These are phyloP conservation scores for Lasioglossum zephyrum DNA, from an alignment of 2,888 invertebrate genomes.

Conservation along the genomic window DNA sequence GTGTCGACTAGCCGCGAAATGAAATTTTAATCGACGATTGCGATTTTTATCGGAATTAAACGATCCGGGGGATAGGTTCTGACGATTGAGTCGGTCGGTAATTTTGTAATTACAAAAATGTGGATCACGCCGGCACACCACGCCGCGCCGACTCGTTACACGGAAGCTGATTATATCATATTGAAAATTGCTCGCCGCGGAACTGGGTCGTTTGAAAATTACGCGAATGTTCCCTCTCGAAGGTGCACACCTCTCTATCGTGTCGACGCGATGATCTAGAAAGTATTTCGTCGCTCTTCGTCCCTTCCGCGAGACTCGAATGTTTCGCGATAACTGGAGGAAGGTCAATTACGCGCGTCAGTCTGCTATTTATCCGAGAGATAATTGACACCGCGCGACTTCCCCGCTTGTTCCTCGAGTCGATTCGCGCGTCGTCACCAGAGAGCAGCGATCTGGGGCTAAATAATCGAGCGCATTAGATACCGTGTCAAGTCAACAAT, in stretches of 20 bases:
- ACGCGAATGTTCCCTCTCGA: constrained; percentile 15
- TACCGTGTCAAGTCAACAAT: constrained; percentile 59
- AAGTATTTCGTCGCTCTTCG: background rate
- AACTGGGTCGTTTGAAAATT: constrained; percentile 49
- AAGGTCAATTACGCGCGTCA: background rate
- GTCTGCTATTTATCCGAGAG: background rate
- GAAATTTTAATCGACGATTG: constrained; percentile 19
- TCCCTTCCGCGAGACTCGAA: background rate
- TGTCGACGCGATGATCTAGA: constrained; percentile 10
- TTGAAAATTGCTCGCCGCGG: constrained; percentile 29
- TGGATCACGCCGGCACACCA: background rate
- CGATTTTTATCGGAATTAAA: constrained; percentile 25
- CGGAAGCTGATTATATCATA: constrained; percentile 34
- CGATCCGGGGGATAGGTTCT: background rate
- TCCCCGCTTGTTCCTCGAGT: constrained; percentile 5
- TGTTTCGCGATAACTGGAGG: background rate
- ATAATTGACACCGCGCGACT: background rate
- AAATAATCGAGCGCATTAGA: constrained; percentile 56
- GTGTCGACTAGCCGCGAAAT: background rate
- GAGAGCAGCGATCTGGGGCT: background rate
- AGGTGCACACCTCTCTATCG: constrained; percentile 1
- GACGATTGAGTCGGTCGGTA: constrained; percentile 5
- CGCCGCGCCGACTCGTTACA: background rate
- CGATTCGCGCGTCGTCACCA: constrained; percentile 1
- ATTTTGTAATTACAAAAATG: constrained; percentile 44